Evolutionary conservation across 2,113 vertebrate species (phyloP).

Genomic region (Danio rerio): DNA sequence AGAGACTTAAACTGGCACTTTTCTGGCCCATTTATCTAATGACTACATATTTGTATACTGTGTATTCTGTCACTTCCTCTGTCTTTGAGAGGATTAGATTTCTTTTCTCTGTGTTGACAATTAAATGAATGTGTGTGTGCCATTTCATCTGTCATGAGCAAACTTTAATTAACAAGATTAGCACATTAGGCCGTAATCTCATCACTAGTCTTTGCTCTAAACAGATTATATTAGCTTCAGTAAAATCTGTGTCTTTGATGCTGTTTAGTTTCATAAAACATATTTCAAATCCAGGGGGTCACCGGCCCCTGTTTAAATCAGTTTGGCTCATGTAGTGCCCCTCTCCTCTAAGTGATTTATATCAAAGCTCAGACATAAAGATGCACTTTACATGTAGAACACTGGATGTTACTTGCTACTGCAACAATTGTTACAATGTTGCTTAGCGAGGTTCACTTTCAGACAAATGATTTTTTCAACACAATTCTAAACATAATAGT

Average conservation of each 20-base stretch:
- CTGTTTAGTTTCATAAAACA: constrained; percentile 2
- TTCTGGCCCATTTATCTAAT: background rate
- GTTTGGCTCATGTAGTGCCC: too few relatives aligned
- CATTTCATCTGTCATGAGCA: constrained; percentile 7
- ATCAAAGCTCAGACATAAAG: too few relatives aligned
- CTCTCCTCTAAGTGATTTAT: too few relatives aligned
- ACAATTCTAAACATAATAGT: too few relatives aligned
- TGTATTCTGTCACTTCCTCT: constrained; percentile 7
- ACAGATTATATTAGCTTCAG: constrained; percentile 48
- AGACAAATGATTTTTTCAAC: too few relatives aligned
- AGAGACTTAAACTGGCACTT: background rate
- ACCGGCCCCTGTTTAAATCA: too few relatives aligned
- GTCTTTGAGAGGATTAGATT: constrained; percentile 40
- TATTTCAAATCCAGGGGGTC: background rate
- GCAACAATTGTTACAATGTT: too few relatives aligned
- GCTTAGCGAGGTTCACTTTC: too few relatives aligned
- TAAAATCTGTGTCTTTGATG: constrained; percentile 29
- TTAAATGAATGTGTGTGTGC: constrained; percentile 6
- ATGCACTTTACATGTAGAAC: too few relatives aligned
- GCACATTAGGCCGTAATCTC: constrained; percentile 41
- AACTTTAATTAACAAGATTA: constrained; percentile 55
- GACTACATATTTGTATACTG: background rate
- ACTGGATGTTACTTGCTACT: too few relatives aligned
- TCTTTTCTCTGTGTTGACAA: constrained; percentile 31
- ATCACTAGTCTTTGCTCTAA: constrained; percentile 28